phyloP scores from a whole-genome alignment of 2,113 vertebrate genomes.

The Motacilla alba region DNA sequence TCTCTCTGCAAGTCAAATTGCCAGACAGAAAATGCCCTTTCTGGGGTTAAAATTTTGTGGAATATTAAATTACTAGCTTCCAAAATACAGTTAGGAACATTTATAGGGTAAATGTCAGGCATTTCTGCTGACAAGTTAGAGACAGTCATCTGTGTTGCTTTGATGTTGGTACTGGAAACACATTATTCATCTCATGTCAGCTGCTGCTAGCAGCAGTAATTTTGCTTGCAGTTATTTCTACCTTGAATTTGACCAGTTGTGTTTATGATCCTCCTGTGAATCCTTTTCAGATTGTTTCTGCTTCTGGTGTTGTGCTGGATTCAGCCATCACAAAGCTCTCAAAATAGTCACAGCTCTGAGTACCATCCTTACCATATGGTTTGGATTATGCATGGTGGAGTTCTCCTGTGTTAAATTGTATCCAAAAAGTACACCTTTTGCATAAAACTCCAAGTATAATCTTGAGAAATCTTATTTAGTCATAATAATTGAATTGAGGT shows the following conservation, averaged over 20 bases:
- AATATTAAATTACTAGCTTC: background rate
- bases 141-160: background rate
- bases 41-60: background rate
- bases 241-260: constrained; percentile 45
- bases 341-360: constrained; percentile 27
- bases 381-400: constrained; percentile 37
- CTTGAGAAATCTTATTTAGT: constrained; percentile 20
- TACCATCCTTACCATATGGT: constrained; percentile 52
- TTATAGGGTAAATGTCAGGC: background rate
- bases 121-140: constrained; percentile 11
- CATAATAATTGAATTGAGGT: constrained; percentile 20
- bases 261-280: constrained; percentile 57
- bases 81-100: background rate
- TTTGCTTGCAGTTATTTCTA: constrained; percentile 65
- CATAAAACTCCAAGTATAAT: background rate
- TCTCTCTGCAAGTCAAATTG: background rate
- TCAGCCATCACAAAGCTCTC: constrained; percentile 53
- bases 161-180: constrained; percentile 50
- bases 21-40: background rate
- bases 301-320: constrained; percentile 29
- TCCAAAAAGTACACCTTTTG: constrained; percentile 15
- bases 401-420: constrained; percentile 40
- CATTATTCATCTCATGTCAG: constrained; percentile 51
- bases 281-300: constrained; percentile 52
- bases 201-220: constrained; percentile 1